These are phyloP conservation scores for Caenorhabditis sinica DNA, from an alignment of 2,888 invertebrate species.

Conservation along the genomic window DNA sequence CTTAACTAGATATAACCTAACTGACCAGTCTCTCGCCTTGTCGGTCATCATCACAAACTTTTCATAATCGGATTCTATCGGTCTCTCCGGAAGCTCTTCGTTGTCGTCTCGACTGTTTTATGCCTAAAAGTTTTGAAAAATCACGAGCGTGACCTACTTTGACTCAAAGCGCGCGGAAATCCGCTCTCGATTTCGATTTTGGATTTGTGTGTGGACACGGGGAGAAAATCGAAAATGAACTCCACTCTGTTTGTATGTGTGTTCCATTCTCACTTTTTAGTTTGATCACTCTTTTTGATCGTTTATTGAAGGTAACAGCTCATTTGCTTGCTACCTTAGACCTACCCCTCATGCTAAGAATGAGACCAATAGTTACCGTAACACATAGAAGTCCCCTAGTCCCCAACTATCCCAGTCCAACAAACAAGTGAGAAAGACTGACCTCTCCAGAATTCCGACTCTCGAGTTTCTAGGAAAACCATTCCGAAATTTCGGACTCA, in stretches of 20 bases:
- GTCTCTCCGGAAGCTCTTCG: constrained; percentile 33
- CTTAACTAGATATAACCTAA: constrained; percentile 37
- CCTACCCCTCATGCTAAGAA: too few species aligned
- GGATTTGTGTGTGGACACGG: constrained; percentile 36
- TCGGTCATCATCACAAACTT: constrained; percentile 28
- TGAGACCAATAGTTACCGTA: too few species aligned
- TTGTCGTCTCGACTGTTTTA: constrained; percentile 39
- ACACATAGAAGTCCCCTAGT: too few species aligned
- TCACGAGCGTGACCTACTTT: constrained; percentile 48
- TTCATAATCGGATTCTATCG: constrained; percentile 36
- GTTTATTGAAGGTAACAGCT: too few species aligned
- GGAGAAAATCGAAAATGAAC: constrained; percentile 16
- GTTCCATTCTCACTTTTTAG: constrained; percentile 21
- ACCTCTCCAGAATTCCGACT: not conserved
- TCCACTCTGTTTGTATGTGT: constrained; percentile 11
- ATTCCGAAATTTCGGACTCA: constrained; percentile 2
- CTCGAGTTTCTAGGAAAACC: constrained; percentile 29
- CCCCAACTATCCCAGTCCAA: too few species aligned
- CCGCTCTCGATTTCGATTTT: constrained; percentile 52
- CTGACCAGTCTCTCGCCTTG: constrained; percentile 18
- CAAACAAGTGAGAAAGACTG: too few species aligned
- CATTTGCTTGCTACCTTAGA: too few species aligned
- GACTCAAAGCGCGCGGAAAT: constrained; percentile 46
- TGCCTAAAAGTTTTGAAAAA: constrained; percentile 47
- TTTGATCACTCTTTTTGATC: too few species aligned